Evolutionary conservation across 2,888 invertebrate species (phyloP).

Genomic region (Rhyacophila evoluta): DNA sequence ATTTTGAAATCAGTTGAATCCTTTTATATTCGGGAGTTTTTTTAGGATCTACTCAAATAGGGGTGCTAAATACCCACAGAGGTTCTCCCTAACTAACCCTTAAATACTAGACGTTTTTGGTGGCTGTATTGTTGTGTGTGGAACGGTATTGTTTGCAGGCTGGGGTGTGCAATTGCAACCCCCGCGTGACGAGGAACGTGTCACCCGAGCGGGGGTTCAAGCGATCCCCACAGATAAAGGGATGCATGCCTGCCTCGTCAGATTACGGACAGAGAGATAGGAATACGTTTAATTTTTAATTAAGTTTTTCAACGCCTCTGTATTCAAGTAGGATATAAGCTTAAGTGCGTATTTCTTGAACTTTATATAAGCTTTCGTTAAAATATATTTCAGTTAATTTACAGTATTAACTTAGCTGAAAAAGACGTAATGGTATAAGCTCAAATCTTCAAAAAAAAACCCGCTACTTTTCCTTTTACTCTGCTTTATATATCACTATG

Average conservation of each 20-base stretch:
- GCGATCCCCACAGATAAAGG: conserved; percentile 32
- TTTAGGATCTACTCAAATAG: conserved; percentile 46
- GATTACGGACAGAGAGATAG: conserved; percentile 48
- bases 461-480: too few species aligned
- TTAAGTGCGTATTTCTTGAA: conserved; percentile 23
- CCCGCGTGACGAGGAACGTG: conserved; percentile 32
- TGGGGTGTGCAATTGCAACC: conserved; percentile 30
- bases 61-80: conserved; percentile 54
- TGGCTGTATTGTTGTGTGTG: conserved; percentile 53
- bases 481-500: too few species aligned
- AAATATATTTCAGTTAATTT: neutral
- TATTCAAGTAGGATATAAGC: conserved; percentile 33
- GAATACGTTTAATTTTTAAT: conserved; percentile 53
- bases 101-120: conserved; percentile 53
- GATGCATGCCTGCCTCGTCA: conserved; percentile 49
- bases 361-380: neutral
- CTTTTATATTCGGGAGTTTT: conserved; percentile 15
- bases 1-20: neutral
- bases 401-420: too few species aligned
- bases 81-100: conserved; percentile 54
- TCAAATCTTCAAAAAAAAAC: too few species aligned
- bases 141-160: conserved; percentile 47
- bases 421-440: too few species aligned
- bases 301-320: conserved; percentile 43
- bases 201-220: conserved; percentile 32